These are phyloP conservation scores for Quadroppia sp. DNA, from an alignment of 2,888 invertebrate species.

Conservation along the genomic window DNA sequence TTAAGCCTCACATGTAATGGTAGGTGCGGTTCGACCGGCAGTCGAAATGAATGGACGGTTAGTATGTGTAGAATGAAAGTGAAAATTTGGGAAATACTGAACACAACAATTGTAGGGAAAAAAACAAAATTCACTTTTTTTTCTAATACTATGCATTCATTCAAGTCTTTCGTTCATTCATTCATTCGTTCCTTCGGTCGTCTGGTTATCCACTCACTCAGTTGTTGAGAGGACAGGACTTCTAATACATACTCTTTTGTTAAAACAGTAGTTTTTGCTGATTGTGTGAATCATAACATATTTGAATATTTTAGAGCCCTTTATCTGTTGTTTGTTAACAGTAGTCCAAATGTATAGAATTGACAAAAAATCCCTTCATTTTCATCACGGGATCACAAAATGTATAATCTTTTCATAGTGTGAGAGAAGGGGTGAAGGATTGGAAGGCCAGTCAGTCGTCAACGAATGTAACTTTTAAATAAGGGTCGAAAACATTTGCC, in stretches of 20 bases:
- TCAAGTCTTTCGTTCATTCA: not conserved
- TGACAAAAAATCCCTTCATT: not conserved
- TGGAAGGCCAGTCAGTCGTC: not conserved
- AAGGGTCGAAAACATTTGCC: too few species aligned
- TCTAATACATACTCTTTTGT: not conserved
- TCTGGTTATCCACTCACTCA: not conserved
- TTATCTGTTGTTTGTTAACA: not conserved
- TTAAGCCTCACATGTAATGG: not conserved
- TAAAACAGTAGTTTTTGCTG: not conserved
- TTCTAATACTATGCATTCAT: not conserved
- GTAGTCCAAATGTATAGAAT: not conserved
- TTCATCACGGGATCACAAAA: not conserved
- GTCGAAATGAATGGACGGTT: not conserved
- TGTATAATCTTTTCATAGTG: not conserved
- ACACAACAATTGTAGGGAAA: not conserved
- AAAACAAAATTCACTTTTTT: slow-evolving; percentile 12
- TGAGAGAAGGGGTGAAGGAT: not conserved
- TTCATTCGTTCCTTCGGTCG: not conserved
- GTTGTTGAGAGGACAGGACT: not conserved
- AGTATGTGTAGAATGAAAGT: not conserved
- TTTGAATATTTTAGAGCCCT: not conserved
- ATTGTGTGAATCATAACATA: not conserved
- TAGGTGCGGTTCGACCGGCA: slow-evolving; percentile 6
- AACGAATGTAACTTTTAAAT: not conserved
- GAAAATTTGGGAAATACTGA: not conserved